A percentile compares a stretch with the other conserved stretches of the same genome.
These are phyloP conservation scores for Archivesica marissinica DNA, from an alignment of 1,140 invertebrate genomes.

Conservation along the genomic window DNA sequence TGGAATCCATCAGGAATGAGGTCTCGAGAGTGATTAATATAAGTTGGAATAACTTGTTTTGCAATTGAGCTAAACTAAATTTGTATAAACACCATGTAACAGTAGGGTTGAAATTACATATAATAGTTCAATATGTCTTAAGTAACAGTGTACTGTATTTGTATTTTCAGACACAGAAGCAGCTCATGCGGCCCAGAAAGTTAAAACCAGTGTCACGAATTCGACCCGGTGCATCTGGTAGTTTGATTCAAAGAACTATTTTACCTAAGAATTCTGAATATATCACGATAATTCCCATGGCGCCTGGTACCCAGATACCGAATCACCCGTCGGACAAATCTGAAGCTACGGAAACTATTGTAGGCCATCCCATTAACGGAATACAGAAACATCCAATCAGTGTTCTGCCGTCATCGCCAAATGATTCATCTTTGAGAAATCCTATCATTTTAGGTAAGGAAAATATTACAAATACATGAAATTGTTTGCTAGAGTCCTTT, in stretches of 20 bases:
- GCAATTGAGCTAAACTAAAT: too few relatives aligned
- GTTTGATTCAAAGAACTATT: constrained; percentile 49
- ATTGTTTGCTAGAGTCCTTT: too few relatives aligned
- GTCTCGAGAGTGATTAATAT: too few relatives aligned
- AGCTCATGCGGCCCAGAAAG: constrained; percentile 47
- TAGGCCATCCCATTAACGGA: constrained; percentile 56
- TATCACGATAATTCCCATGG: constrained; percentile 53
- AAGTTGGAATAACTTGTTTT: too few relatives aligned
- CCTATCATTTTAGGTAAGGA: constrained; percentile 1
- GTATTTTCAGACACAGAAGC: constrained; percentile 47
- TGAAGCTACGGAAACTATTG: constrained; percentile 38
- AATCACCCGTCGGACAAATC: constrained; percentile 2
- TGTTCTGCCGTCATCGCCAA: not conserved
- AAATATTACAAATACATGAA: too few relatives aligned
- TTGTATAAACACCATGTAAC: too few relatives aligned
- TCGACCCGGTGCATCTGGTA: constrained; percentile 14
- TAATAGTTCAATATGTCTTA: too few relatives aligned
- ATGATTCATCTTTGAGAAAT: not conserved
- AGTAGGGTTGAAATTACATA: too few relatives aligned
- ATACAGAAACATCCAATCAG: constrained; percentile 35
- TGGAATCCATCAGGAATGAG: too few relatives aligned
- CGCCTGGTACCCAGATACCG: constrained; percentile 39
- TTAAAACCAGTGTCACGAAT: constrained; percentile 27
- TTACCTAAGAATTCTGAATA: constrained; percentile 56
- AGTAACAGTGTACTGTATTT: too few relatives aligned